A percentile compares a stretch with the other conserved stretches of the same genome.
Conservation (phyloP, 2,888 invertebrate genomes). For the Heliconius sara region DNA sequence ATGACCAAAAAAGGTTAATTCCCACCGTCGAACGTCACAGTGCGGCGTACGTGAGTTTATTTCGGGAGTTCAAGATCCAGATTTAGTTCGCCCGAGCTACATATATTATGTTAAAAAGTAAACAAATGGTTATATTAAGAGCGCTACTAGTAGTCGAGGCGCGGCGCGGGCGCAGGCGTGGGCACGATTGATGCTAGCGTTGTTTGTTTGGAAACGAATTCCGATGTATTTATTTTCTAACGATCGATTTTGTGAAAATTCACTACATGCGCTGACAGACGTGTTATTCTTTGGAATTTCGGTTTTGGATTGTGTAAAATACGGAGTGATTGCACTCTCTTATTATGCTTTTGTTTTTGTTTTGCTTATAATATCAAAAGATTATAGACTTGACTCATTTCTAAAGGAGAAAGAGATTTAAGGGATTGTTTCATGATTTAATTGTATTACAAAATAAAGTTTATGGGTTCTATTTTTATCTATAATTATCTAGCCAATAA, state of each 20-base stretch:
- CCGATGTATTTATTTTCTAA: slow-evolving; percentile 72
- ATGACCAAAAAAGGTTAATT: slow-evolving; percentile 62
- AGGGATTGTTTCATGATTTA: too few relatives aligned
- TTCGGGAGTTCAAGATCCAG: slow-evolving; percentile 65
- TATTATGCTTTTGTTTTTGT: slow-evolving; percentile 7
- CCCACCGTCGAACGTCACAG: slow-evolving; percentile 42
- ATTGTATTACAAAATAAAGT: too few relatives aligned
- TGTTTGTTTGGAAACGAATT: slow-evolving; percentile 68
- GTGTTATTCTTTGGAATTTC: slow-evolving; percentile 58
- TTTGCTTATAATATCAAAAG: not conserved
- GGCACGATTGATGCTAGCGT: slow-evolving; percentile 69
- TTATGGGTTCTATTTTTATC: too few relatives aligned
- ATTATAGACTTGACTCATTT: too few relatives aligned
- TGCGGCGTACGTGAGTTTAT: slow-evolving; percentile 70
- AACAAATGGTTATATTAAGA: slow-evolving; percentile 76
- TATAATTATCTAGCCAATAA: too few relatives aligned
- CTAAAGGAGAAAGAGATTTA: too few relatives aligned
- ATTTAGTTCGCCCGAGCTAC: slow-evolving; percentile 69
- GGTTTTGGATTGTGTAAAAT: slow-evolving; percentile 49
- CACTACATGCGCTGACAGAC: slow-evolving; percentile 73
- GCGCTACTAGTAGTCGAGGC: slow-evolving; percentile 50
- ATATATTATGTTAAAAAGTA: slow-evolving; percentile 73
- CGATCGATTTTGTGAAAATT: slow-evolving; percentile 75
- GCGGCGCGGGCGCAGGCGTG: slow-evolving; percentile 71
- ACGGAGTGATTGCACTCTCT: slow-evolving; percentile 35